Evolutionary conservation across 2,888 invertebrate genomes (phyloP), one percentile per base, ranked within the genome.

Genomic region (Chymomyza procnemis): DNA sequence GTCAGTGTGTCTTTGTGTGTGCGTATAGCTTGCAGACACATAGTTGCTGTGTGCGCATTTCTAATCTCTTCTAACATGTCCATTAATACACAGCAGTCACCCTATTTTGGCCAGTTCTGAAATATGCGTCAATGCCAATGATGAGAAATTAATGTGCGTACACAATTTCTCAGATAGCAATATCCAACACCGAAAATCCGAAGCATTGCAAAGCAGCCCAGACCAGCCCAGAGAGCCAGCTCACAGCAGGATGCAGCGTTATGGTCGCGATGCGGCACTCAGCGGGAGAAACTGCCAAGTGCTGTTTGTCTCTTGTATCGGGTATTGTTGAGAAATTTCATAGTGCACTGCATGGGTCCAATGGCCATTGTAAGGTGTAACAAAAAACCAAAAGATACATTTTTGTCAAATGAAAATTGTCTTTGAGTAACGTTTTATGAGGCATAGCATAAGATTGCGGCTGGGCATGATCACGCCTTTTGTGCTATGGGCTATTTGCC

Each of bases 81-180:
- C 83, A 85, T 88, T 88, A 87, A 86, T 79, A 78, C 88, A 74
- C 87, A 85, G 79, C 71, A 77, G 79, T 73, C 78, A 61, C 62
- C 69, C 79, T 69, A 65, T 54, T 66, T 58, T 62, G 62, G 52
- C 58, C 67, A 65, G 54, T 69, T 41, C 34, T 41, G 34, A 41
- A 41, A 41, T 41, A 41, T 41, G 34, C 34, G 73, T 66, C 79
- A 75, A 64, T 76, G 76, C 65, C 73, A 75, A 85, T 87, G 83
- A 84, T 84, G 88, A 83, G 87, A 84, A 87, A 87, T 84, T 87
- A 84, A 84, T 83, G 83, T 83, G 88, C 75, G 80, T 87, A 87
- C 82, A 79, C 74, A 76, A 79, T 79, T 80, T 80, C 80, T 73
- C 73, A 79, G 77, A 75, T 73, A 26, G 26, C 8, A n/a, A n/a